These are phyloP conservation scores for Eclectus roratus DNA, from an alignment of 2,113 vertebrate genomes.

Conservation along the genomic window DNA sequence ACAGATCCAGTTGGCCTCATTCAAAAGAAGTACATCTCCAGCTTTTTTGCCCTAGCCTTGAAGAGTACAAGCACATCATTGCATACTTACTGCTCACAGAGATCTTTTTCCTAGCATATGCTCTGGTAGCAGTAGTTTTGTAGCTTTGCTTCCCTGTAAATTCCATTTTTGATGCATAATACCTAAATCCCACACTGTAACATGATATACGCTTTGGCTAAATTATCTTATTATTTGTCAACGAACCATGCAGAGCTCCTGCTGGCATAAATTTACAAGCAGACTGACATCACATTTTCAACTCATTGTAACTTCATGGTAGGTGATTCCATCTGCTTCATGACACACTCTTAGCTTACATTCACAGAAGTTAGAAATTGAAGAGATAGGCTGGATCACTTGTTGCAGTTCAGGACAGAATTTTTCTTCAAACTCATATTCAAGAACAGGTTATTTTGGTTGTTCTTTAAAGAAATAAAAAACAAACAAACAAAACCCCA, in stretches of 20 bases:
- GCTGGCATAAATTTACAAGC: neutral
- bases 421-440: neutral
- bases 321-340: neutral
- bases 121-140: neutral
- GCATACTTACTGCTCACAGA: neutral
- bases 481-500: neutral
- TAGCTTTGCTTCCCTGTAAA: neutral
- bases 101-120: neutral
- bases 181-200: neutral
- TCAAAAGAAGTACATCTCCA: neutral
- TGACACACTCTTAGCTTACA: neutral
- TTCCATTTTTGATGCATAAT: neutral
- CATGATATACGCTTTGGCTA: neutral
- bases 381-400: neutral
- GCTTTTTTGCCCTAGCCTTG: neutral
- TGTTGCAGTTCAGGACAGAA: neutral
- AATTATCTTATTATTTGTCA: neutral
- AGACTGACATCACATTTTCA: neutral
- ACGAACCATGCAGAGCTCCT: neutral
- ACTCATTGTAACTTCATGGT: neutral
- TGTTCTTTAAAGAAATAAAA: neutral
- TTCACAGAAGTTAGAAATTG: neutral
- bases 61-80: neutral
- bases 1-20: neutral
- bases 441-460: neutral